phyloP scores from a whole-genome alignment of 2,888 invertebrate species.

The Campoplex nolae region DNA sequence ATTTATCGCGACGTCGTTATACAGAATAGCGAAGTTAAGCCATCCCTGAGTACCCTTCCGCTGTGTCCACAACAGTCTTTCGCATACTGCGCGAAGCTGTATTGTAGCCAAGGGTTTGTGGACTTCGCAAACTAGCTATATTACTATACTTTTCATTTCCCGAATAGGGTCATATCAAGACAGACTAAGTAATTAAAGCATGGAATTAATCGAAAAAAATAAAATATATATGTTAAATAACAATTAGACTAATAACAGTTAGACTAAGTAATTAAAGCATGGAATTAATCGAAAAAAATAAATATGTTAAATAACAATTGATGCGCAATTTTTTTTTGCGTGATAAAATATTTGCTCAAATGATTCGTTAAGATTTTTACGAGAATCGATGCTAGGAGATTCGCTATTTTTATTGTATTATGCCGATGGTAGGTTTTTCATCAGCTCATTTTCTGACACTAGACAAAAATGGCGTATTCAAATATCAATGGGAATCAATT shows the following conservation, averaged over 20 bases:
- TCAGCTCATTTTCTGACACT: too few species aligned
- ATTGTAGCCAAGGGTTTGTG: slow-evolving; percentile 37
- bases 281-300: background rate
- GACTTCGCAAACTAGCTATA: slow-evolving; percentile 34
- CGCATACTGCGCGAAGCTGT: slow-evolving; percentile 11
- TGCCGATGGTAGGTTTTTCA: too few species aligned
- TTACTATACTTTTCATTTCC: slow-evolving; percentile 32
- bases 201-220: background rate
- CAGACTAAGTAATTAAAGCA: background rate
- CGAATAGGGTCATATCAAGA: slow-evolving; percentile 38
- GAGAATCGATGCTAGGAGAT: background rate
- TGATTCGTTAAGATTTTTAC: background rate
- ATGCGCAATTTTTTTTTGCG: background rate
- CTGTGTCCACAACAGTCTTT: slow-evolving; percentile 53
- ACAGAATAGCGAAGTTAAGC: slow-evolving; percentile 60
- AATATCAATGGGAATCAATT: background rate
- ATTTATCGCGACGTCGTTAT: slow-evolving; percentile 74
- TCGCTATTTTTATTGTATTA: too few species aligned
- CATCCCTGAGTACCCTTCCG: slow-evolving; percentile 43
- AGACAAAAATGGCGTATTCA: background rate
- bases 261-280: background rate
- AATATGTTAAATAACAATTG: background rate
- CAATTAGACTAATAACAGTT: too few species aligned
- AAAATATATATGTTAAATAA: background rate
- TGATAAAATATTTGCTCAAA: background rate